Conservation (phyloP, 2,797 vertebrate genomes). For the Phoxinus dragarum region DNA sequence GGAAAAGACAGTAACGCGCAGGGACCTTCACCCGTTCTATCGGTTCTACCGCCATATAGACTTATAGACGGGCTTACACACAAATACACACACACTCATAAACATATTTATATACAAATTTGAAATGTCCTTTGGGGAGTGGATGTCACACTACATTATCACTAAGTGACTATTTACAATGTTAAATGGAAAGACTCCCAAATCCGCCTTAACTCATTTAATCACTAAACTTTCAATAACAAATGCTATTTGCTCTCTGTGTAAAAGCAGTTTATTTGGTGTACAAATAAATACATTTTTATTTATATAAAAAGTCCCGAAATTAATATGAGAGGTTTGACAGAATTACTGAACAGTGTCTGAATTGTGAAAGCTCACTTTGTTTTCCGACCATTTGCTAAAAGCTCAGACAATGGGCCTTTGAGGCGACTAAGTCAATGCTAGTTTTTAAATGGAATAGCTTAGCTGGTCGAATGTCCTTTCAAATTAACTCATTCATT, state of each 20-base stretch:
- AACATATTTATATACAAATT: too few relatives aligned
- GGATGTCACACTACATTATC: too few relatives aligned
- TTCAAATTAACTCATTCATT: constrained; percentile 40
- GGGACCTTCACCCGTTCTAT: too few relatives aligned
- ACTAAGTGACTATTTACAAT: background rate
- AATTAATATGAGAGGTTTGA: background rate
- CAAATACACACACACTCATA: too few relatives aligned
- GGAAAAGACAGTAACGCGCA: too few relatives aligned
- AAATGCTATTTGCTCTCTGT: background rate
- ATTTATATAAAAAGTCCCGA: background rate
- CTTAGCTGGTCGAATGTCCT: constrained; percentile 19
- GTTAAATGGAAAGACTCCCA: background rate
- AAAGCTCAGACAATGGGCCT: constrained; percentile 19
- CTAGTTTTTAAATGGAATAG: constrained; percentile 16
- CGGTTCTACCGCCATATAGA: too few relatives aligned
- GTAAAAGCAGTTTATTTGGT: background rate
- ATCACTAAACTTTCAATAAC: too few relatives aligned
- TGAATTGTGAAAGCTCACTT: background rate
- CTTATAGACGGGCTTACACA: too few relatives aligned
- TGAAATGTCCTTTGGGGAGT: too few relatives aligned
- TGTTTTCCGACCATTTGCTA: background rate
- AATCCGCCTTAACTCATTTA: too few relatives aligned
- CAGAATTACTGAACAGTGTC: background rate
- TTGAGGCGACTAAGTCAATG: constrained; percentile 17
- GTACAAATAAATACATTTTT: background rate